phyloP scores from a whole-genome alignment of 2,888 invertebrate species.

The Xylophagus ater region DNA sequence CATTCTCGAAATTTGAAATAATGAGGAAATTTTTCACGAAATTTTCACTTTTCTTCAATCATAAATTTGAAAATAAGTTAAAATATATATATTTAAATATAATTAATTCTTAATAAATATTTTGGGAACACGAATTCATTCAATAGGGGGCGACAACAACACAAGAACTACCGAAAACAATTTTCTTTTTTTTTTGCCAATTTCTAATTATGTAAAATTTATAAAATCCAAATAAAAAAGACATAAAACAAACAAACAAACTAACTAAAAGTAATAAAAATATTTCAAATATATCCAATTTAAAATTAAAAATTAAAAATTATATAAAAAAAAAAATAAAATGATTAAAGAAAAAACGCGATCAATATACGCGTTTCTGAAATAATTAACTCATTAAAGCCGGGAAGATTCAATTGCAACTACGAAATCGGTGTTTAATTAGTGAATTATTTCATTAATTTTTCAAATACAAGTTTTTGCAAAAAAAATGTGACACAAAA shows the following conservation, averaged over 20 bases:
- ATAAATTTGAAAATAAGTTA: background rate
- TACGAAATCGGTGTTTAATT: no score
- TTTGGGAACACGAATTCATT: slow-evolving; percentile 22
- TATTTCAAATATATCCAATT: slow-evolving; percentile 5
- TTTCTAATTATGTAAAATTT: slow-evolving; percentile 7
- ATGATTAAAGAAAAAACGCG: slow-evolving; percentile 5
- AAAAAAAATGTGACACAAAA: no score
- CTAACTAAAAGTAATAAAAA: background rate
- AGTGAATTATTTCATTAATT: slow-evolving; percentile 6
- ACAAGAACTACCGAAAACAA: slow-evolving; percentile 24
- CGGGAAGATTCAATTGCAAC: background rate
- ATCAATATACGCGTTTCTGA: slow-evolving; percentile 9
- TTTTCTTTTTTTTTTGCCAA: slow-evolving; percentile 14
- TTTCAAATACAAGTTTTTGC: slow-evolving; percentile 1
- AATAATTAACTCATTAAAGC: slow-evolving; percentile 8
- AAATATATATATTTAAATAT: background rate
- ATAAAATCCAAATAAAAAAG: slow-evolving; percentile 7
- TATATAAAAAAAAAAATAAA: slow-evolving; percentile 6
- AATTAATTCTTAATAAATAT: slow-evolving; percentile 2
- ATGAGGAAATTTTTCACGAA: background rate
- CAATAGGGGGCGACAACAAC: slow-evolving; percentile 26
- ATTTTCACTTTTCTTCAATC: background rate
- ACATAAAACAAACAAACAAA: slow-evolving; percentile 2
- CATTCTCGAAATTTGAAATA: background rate
- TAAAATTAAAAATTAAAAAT: slow-evolving; percentile 7